Evolutionary conservation across 2,113 vertebrate species (phyloP), one percentile per base, ranked within the genome.

Genomic region (Labeo catla): DNA sequence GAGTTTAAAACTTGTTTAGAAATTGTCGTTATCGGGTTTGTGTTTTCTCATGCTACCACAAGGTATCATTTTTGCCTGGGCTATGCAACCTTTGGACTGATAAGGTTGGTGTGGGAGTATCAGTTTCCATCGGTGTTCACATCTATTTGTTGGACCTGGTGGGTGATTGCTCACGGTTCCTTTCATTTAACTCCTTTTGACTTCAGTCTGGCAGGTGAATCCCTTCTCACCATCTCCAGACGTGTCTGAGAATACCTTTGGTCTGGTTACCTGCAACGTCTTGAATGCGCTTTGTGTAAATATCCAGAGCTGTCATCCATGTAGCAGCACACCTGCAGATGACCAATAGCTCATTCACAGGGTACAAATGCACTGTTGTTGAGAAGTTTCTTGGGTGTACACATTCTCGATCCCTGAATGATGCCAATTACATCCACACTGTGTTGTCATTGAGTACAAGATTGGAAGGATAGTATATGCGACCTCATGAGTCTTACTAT

Each of bases 101-200:
- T 77, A 77, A 77, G 49, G 28, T 77, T 9, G 28, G 50, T 19
- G 49, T 77, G 23, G 23, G 49, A 54, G 74, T 76, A 50, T 52
- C 74, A 5, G 74, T 54, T 77, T 76, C 28, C 50, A 77, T 77
- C 74, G 16, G 49, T 34, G 13, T 77, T 54, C 74, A 36, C 8
- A 36, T 77, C 43, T 76, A 36, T 77, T 19, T 54, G 74, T 52
- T 34, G 74, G 74, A 54, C 28, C 54, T 80, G 16, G 36, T 80
- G 36, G 54, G 54, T 43, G 34, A 80, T 45, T 11, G 54, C 34
- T n/a, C 52, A 80, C 4, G 16, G 28, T 77, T 76, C 34, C 34
- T 61, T 80, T 80, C 52, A 80, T 57, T 80, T 80, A 61, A 21
- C 34, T 61, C 10, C 36, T 45, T 61, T 61, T 79, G 77, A 61